Base-by-base conservation (phyloP, 2,113 vertebrate species). In the Alethe diademata region DNA sequence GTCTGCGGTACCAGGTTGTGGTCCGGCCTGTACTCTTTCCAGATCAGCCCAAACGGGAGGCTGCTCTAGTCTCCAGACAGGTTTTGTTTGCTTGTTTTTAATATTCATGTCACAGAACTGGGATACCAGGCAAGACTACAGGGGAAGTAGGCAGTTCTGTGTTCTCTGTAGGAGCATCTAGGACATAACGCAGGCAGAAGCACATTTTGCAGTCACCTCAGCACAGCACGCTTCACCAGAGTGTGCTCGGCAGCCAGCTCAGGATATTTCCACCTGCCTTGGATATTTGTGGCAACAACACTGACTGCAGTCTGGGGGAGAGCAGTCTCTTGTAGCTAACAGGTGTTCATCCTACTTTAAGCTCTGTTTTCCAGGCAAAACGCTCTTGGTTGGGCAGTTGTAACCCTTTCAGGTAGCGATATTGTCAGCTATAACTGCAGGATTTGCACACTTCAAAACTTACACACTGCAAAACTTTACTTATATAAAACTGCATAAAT, bases 221-320 rank as follows among this genome's bases (percentile, higher is more conserved):
- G 33, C 42, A 11, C 36, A 25, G 24, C 29, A 0, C 75, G 15
- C 38, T 38, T 19, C 38, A 19, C 12, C 8, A 0, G 2, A 31
- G 9, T 1, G 26, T 6, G 62, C 5, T 23, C 6, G 2, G 0
- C 29, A 60, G 26, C 11, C 56, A 47, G 50, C 11, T 9, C 8
- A 6, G 40, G 36, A 0, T 19, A 24, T 47, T 84, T 45, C 36
- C 9, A 47, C 13, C 11, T 40, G 8, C 23, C 35, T 47, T 38
- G 33, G 66, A 14, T 47, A 48, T 28, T 42, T 38, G 36, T 25
- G 51, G 42, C 54, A 72, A 12, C 19, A 54, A 12, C 19, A 33
- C 7, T 38, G 33, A 57, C 40, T 33, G 15, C 15, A 53, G 6
- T 26, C 43, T 1, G 17, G 25, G 17, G 35, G 5, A 28, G 15